A percentile compares a stretch with the other conserved stretches of the same genome.
Evolutionary conservation across 2,113 vertebrate genomes (phyloP).

Genomic region (Tachuris rubrigastra): DNA sequence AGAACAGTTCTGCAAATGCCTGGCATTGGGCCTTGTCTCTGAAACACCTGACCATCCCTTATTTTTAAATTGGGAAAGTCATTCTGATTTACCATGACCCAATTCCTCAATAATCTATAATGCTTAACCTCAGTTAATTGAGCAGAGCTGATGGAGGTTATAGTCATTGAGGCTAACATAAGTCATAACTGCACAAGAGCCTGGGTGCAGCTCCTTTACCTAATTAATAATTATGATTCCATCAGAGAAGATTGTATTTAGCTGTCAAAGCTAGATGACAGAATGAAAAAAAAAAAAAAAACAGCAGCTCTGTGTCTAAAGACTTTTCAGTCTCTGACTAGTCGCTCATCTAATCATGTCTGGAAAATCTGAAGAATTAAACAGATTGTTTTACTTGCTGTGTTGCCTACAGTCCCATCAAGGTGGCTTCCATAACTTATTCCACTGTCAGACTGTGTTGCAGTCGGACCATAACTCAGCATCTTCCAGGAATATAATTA

Average conservation of each 20-base stretch:
- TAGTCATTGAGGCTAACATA: not conserved
- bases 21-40: not conserved
- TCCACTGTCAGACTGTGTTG: not conserved
- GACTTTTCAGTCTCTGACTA: not conserved
- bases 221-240: conserved; percentile 7
- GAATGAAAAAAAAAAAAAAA: not conserved
- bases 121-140: conserved; percentile 31
- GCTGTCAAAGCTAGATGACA: not conserved
- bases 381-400: not conserved
- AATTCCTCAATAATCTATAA: conserved; percentile 11
- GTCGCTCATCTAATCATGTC: not conserved
- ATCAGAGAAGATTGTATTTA: not conserved
- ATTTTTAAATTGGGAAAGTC: not conserved
- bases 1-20: not conserved
- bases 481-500: conserved; percentile 54
- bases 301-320: not conserved
- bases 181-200: not conserved
- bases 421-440: conserved; percentile 32
- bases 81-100: not conserved
- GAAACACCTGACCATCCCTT: not conserved
- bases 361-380: not conserved
- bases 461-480: not conserved
- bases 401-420: not conserved
- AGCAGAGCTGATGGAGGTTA: conserved; percentile 28
- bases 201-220: not conserved